Percentiles rank a stretch among this genome's conserved stretches.
Conservation (phyloP, 1,140 invertebrate genomes). For the Paraescarpia echinospica region DNA sequence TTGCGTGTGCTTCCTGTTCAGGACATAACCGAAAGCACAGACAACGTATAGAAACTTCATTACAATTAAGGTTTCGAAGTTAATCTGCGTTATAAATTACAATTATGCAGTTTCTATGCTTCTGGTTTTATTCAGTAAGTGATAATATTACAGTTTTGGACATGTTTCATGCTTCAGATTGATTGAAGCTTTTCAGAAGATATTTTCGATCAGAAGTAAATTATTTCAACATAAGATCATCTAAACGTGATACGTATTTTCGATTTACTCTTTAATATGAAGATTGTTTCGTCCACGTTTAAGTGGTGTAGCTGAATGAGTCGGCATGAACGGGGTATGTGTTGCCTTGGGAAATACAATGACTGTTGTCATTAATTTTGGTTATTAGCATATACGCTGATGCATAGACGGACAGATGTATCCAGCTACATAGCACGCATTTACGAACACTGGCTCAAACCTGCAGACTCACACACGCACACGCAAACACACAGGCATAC, state of each 20-base stretch:
- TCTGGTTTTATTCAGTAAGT: neutral
- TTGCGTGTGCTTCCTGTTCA: neutral
- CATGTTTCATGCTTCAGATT: neutral
- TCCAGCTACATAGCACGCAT: neutral
- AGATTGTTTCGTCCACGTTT: too few relatives aligned
- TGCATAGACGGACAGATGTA: neutral
- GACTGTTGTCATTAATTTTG: too few relatives aligned
- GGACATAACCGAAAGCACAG: neutral
- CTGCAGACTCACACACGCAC: neutral
- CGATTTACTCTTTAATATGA: neutral
- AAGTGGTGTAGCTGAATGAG: neutral
- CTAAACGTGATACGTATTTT: neutral
- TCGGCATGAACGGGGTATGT: neutral
- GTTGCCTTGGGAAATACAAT: neutral
- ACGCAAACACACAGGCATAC: too few relatives aligned
- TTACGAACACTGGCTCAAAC: neutral
- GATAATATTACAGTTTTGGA: neutral
- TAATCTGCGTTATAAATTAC: neutral
- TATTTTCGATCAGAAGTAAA: neutral
- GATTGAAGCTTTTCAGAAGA: neutral
- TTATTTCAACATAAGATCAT: neutral
- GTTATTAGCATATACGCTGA: too few relatives aligned
- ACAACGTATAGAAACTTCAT: neutral
- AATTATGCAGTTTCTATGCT: neutral
- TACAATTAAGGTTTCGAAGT: neutral